A percentile compares a stretch with the other conserved stretches of the same genome.
Evolutionary conservation across 92 coral and sea anemone genomes (phyloP).

Genomic region (Hydrozoanthus gracilis): DNA sequence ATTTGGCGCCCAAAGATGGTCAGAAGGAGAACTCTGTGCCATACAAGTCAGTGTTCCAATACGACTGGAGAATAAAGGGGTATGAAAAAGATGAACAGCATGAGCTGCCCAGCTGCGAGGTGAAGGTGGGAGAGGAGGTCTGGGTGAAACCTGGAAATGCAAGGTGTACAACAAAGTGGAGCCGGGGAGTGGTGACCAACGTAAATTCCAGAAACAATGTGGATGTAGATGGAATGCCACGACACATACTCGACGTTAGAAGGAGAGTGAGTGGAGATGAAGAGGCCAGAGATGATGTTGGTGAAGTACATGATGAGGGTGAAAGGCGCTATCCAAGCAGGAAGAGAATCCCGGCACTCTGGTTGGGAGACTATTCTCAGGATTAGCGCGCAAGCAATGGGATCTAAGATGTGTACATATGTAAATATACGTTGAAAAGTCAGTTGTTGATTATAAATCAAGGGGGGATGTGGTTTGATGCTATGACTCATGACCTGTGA

Average conservation of each 20-base stretch:
- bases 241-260: slow-evolving; percentile 15
- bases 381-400: neutral
- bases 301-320: neutral
- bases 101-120: neutral
- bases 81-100: neutral
- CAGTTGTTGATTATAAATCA: neutral
- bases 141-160: slow-evolving; percentile 10
- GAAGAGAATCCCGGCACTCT: neutral
- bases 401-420: neutral
- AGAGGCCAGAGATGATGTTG: neutral
- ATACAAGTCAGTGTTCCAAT: neutral
- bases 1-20: neutral
- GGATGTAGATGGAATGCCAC: slow-evolving; percentile 36
- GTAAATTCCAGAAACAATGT: neutral
- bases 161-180: neutral
- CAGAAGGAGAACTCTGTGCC: slow-evolving; percentile 5
- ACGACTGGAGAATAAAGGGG: neutral
- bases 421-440: neutral
- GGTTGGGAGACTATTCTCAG: neutral
- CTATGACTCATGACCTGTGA: too few species aligned
- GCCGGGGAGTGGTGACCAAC: neutral
- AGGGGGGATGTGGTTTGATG: too few species aligned
- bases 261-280: neutral
- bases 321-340: neutral
- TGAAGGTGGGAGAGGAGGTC: slow-evolving; percentile 20